Conservation (phyloP, 2,113 vertebrate genomes). For the Gadus chalcogrammus region DNA sequence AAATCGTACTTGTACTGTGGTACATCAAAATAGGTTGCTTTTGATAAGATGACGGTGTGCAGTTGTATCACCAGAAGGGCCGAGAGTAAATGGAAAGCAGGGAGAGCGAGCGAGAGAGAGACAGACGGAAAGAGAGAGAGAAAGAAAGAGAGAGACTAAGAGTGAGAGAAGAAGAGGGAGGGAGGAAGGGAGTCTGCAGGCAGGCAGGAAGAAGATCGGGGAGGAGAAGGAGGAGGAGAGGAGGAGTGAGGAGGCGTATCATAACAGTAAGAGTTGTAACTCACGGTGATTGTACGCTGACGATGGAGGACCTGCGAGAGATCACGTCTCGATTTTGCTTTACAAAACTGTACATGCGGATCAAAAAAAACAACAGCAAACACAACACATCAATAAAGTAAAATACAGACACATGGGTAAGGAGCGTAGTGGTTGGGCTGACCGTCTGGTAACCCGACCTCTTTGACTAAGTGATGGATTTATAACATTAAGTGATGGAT, state of each 20-base stretch:
- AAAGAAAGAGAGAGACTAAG: background rate
- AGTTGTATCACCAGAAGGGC: background rate
- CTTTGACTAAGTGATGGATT: too few relatives aligned
- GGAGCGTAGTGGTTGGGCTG: conserved; percentile 42
- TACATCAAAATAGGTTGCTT: too few relatives aligned
- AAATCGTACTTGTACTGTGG: too few relatives aligned
- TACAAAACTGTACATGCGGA: conserved; percentile 99
- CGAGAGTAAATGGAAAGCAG: background rate
- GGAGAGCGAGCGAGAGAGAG: background rate
- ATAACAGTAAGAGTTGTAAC: conserved; percentile 72
- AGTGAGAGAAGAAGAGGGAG: background rate
- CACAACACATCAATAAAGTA: conserved; percentile 41
- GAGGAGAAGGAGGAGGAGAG: background rate
- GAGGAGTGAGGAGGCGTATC: conserved; percentile 17
- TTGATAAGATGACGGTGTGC: too few relatives aligned
- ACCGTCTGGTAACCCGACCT: background rate
- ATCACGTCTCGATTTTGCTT: conserved; percentile 97
- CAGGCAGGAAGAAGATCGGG: background rate
- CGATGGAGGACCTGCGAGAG: conserved; percentile 98
- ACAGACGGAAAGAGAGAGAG: background rate
- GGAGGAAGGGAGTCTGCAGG: conserved; percentile 2
- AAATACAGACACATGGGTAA: conserved; percentile 29
- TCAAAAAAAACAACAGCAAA: conserved; percentile 79
- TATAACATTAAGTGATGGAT: too few relatives aligned
- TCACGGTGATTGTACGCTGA: conserved; percentile 96